Evolutionary conservation across 2,113 vertebrate species (phyloP), one percentile per base, ranked within the genome.

Genomic region (Agelaius phoeniceus): DNA sequence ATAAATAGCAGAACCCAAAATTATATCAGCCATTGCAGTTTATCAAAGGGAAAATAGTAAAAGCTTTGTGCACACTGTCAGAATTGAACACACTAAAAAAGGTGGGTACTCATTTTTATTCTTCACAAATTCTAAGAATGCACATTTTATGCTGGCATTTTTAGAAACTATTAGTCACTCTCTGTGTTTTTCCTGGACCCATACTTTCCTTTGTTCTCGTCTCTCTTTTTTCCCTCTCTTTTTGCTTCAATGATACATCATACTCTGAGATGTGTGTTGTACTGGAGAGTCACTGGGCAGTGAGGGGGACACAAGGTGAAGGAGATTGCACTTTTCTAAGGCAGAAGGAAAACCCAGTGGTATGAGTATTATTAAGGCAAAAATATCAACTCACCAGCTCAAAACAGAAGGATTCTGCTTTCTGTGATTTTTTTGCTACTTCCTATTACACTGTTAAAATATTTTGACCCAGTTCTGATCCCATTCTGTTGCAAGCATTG

Each of bases 1-100:
- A 95, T 88, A 91, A 93, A 91, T 90, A 96, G 72, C 78, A 93
- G 87, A 91, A 85, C 59, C 68, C 79, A 55, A 74, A 95, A 91
- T 94, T 79, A 22, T 88, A 88, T 91, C 87, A 80, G 72, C 69
- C 5, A 3, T 41, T 87, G 91, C 74, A 73, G 67, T 69, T 89
- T 62, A 77, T 91, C 81, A 85, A 76, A 91, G 46, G 43, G 63
- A 74, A 86, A 92, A 81, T 3, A 85, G 41, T 79, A 76, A 41
- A 94, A 84, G 67, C 66, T 91, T 79, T 89, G 67, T 72, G 46
- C 21, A 62, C 12, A 3, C 23, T 72, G 51, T 73, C 93, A 76
- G 67, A 91, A 76, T 85, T 49, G 80, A 77, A 26, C 55, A 24
- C 46, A 49, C 31, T 62, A 35, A 49, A 72, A 84, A 67, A 82